phyloP scores from a whole-genome alignment of 2,797 vertebrate genomes.

The Melanogrammus aeglefinus region DNA sequence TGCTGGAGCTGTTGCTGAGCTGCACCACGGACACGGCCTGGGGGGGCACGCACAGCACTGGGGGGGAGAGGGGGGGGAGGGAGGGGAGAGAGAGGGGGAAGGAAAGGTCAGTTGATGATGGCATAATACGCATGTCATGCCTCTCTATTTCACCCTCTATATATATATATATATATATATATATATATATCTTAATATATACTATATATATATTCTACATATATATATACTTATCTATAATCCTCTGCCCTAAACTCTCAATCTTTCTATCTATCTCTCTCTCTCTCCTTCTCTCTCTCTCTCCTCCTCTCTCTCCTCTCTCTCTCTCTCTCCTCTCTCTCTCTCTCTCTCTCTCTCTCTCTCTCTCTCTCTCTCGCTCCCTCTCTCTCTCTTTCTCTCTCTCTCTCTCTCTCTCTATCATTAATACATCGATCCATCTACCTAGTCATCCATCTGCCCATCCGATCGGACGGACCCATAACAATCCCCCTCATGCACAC shows the following conservation, averaged over 20 bases:
- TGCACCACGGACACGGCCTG: conserved; percentile 83
- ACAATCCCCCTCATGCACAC: too few species aligned
- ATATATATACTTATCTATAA: not conserved
- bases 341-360: not conserved
- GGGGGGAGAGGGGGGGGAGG: not conserved
- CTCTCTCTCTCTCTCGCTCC: not conserved
- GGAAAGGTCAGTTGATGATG: not conserved
- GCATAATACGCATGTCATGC: not conserved
- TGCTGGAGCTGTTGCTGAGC: conserved; percentile 83
- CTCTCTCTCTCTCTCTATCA: not conserved
- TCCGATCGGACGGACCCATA: not conserved
- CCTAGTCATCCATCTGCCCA: not conserved
- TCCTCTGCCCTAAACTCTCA: too few species aligned
- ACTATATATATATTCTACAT: too few species aligned
- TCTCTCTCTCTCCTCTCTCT: not conserved
- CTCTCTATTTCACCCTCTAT: not conserved
- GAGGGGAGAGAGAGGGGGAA: not conserved
- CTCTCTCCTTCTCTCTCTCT: not conserved
- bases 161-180: too few species aligned
- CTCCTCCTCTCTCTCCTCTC: not conserved
- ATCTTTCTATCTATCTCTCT: not conserved
- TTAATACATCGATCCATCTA: not conserved
- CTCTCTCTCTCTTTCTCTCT: not conserved
- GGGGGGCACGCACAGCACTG: conserved; percentile 84
- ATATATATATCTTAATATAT: not conserved